Evolutionary conservation across 2,797 vertebrate genomes (phyloP), one percentile per base, ranked within the genome.

Genomic region (Sebastes vulpes): DNA sequence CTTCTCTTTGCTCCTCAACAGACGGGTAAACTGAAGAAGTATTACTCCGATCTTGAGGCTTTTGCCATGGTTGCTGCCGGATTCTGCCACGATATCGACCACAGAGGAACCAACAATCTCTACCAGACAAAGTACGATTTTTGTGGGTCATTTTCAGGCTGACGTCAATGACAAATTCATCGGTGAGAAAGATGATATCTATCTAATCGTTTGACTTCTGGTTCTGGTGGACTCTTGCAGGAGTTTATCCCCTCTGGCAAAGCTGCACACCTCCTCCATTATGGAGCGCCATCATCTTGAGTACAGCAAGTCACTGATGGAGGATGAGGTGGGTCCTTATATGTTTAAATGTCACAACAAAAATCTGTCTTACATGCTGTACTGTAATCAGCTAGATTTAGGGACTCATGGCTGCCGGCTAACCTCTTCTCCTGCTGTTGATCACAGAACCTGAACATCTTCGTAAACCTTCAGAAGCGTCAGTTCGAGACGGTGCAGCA

Each of bases 21-120:
- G 98, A 99, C 98, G 63, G 98, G 98, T 73, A 97, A 92, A 92
- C 94, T 99, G 87, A 99, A 97, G 95, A 99, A 97, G 92, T 99
- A 99, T 83, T 99, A 97, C 42, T 97, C 97, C 1, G 98, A 99
- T 72, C 96, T 99, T 2, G 98, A 99, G 87, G 97, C 97, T 86
- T 99, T 99, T 77, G 98, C 98, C 65, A 98, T 99, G 97, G 97
- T 99, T 2, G 96, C 98, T 32, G 98, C 98, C 70, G 98, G 97
- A 68, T 99, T 99, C 93, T 99, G 98, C 91, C 98, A 98, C 14
- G 98, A 99, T 80, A 99, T 99, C 58, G 98, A 99, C 92, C 98
- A 99, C 93, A 96, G 98, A 94, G 98, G 98, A 68, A 99, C 98
- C 89, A 99, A 98, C 91, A 98, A 99, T 79, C 95, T 99, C 89